These are phyloP conservation scores for Ridgeia piscesae DNA, from an alignment of 1,140 invertebrate genomes.

Conservation along the genomic window DNA sequence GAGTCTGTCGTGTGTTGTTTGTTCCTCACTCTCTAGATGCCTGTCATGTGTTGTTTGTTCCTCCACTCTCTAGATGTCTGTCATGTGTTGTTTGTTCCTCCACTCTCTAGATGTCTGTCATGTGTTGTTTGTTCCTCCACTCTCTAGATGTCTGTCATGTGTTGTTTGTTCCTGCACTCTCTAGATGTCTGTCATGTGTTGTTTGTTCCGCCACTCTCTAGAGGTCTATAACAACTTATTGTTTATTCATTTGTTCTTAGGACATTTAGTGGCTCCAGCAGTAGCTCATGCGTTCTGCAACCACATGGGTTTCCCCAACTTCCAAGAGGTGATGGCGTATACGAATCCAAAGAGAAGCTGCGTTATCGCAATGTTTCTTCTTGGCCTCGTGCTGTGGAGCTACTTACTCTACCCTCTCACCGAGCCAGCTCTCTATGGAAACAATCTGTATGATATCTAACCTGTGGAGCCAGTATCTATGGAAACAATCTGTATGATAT, in stretches of 20 bases:
- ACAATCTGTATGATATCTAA: constrained; percentile 54
- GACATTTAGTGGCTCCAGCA: constrained; percentile 85
- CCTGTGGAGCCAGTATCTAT: background rate
- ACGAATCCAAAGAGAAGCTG: constrained; percentile 66
- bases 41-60: background rate
- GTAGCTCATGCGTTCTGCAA: constrained; percentile 92
- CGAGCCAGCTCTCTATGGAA: constrained; percentile 74
- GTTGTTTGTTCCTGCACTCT: background rate
- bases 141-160: background rate
- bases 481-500: background rate
- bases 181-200: background rate
- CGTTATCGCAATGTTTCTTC: constrained; percentile 69
- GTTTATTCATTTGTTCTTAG: constrained; percentile 59
- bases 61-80: background rate
- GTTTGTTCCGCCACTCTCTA: background rate
- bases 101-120: background rate
- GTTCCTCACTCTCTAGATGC: background rate
- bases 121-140: background rate
- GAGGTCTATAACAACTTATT: background rate
- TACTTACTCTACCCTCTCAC: constrained; percentile 77
- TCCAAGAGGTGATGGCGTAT: constrained; percentile 74
- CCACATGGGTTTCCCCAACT: constrained; percentile 92
- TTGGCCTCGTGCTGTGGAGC: constrained; percentile 78
- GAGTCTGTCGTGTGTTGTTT: background rate
- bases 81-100: background rate